Evolutionary conservation across 2,888 invertebrate genomes (phyloP), one percentile per base, ranked within the genome.

Genomic region (Microchrysa polita): DNA sequence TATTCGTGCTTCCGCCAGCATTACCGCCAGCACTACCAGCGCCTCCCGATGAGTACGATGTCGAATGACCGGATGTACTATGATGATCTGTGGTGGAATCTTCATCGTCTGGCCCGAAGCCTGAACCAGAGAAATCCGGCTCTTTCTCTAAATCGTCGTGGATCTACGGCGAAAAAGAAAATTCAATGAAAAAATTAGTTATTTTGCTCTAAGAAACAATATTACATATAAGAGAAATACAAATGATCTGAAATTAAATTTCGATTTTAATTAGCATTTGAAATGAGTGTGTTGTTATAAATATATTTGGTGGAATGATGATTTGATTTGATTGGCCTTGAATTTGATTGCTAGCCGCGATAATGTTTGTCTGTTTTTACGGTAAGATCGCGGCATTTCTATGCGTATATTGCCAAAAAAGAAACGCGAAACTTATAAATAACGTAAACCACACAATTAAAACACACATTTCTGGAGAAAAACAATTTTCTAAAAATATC

Each of bases 61-160:
- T 81, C 74, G 79, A 78, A 67, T 73, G 65, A 14, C 48, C 27
- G 53, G 73, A 63, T 60, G 48, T 69, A 14, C 63, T 71, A 77
- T 80, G 82, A 78, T 80, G 80, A 75, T 81, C 81, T 75, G 82
- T 82, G 74, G 81, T 79, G 77, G 84, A 84, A 80, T 91, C 93
- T 82, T 93, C 94, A 88, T 93, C 94, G 87, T 92, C 92, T 77
- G 92, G 91, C 78, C 94, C 94, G 87, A 90, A 91, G 78, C 94
- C 94, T 83, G 93, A 94, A 80, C 94, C 94, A 82, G 94, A 94
- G 82, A 93, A 92, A 87, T 94, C 94, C 79, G 90, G 86, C 86
- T 93, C 93, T 84, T 90, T 85, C 74, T 89, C 82, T 88, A 85
- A 79, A 83, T 85, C 85, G 79, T 85, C 85, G 78, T 84, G 84